Conservation (phyloP, 2,113 vertebrate genomes). For the Sclerurus mexicanus region DNA sequence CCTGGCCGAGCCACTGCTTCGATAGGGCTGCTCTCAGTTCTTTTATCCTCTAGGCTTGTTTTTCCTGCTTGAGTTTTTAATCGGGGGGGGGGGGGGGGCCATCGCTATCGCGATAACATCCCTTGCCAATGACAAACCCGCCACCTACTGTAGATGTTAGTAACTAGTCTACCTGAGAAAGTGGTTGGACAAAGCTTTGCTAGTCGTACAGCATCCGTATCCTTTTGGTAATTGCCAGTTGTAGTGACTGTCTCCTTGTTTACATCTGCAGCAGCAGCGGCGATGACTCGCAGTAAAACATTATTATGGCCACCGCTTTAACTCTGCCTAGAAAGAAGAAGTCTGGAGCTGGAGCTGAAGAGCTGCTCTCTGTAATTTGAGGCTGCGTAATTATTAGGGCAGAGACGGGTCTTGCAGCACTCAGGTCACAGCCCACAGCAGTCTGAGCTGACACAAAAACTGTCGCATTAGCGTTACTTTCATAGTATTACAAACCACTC, state of each 20-base stretch:
- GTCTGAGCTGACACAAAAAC: not conserved
- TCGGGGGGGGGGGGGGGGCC: not conserved
- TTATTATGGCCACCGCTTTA: not conserved
- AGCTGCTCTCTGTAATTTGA: not conserved
- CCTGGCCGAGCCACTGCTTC: not conserved
- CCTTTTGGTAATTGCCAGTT: not conserved
- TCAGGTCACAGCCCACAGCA: not conserved
- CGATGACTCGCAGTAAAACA: not conserved
- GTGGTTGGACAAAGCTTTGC: not conserved
- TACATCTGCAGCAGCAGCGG: not conserved
- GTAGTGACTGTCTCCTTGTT: not conserved
- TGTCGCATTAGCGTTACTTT: not conserved
- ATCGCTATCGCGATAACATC: slow-evolving; percentile 21
- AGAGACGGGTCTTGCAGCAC: not conserved
- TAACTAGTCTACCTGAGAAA: not conserved
- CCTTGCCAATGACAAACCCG: not conserved
- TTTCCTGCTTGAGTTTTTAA: not conserved
- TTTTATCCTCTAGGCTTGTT: not conserved
- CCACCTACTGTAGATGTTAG: not conserved
- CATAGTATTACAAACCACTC: not conserved
- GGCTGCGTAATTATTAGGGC: not conserved
- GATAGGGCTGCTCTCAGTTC: not conserved
- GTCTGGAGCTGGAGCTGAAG: not conserved
- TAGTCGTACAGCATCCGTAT: not conserved
- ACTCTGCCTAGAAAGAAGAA: not conserved